Evolutionary conservation across 2,113 vertebrate species (phyloP), one percentile per base, ranked within the genome.

Genomic region (Tetrax tetrax): DNA sequence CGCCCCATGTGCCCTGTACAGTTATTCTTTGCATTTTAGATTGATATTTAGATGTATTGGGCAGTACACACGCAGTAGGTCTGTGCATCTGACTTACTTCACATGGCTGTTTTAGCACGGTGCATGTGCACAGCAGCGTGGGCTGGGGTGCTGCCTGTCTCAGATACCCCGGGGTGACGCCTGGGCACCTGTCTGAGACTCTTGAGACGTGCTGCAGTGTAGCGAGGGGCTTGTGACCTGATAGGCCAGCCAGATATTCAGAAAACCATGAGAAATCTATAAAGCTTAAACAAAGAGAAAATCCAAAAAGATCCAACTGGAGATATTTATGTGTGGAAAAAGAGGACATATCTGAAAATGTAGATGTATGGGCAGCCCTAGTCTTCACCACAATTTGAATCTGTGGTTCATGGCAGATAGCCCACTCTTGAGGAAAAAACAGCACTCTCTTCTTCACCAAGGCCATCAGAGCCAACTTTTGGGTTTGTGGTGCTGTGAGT

Each of bases 381-480:
- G 38, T 38, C 74, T 92, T 87, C 86, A 72, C 80, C 61, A 89
- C 65, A 90, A 35, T 53, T 81, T 53, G 65, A 78, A 71, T 94
- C 77, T 86, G 86, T 87, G 83, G 77, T 69, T 95, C 41, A 54
- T 92, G 91, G 91, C 87, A 90, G 54, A 87, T 89, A 87, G 75
- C 83, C 84, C 61, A 56, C 63, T 85, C 57, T 37, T 91, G 70
- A 85, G 71, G 60, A 22, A 87, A 93, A 87, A 97, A 6, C 45
- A 92, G 61, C 77, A 87, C 53, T 76, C 35, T 47, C 45, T 51
- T 95, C 61, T 95, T 93, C 69, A 95, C 80, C 54, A 65, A 35
- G 45, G 80, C 53, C 31, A 59, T 69, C 77, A 50, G 94, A 95
- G 96, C 87, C 91, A 75, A 25, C n/a, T 79, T 90, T 38, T 0